phyloP scores from a whole-genome alignment of 2,888 invertebrate species.

The Charanyca ferruginea region DNA sequence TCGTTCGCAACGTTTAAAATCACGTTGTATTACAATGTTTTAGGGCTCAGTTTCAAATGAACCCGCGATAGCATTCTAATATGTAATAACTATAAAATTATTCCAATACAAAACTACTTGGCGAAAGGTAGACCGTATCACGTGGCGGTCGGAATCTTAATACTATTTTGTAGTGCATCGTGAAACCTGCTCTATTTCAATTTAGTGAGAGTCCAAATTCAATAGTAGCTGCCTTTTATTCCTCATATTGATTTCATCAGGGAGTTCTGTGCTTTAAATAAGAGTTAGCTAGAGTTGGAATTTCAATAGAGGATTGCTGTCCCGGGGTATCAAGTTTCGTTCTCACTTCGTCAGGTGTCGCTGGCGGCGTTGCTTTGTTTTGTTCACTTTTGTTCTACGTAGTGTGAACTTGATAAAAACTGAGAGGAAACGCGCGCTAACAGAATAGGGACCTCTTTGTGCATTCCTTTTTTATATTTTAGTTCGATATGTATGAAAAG shows the following conservation, averaged over 20 bases:
- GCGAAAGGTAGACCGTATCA: conserved; percentile 89
- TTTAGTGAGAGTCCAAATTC: conserved; percentile 65
- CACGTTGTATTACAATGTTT: conserved; percentile 23
- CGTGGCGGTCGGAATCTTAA: conserved; percentile 85
- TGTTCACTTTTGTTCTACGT: conserved; percentile 87
- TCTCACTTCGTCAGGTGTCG: conserved; percentile 90
- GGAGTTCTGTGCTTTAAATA: conserved; percentile 52
- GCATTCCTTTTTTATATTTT: conserved; percentile 66
- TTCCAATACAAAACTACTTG: conserved; percentile 89
- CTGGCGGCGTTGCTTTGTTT: conserved; percentile 87
- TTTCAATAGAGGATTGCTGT: conserved; percentile 60
- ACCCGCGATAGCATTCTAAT: conserved; percentile 81
- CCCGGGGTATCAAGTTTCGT: conserved; percentile 85
- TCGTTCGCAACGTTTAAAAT: conserved; percentile 23
- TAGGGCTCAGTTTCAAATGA: conserved; percentile 66
- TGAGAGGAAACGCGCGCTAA: conserved; percentile 82
- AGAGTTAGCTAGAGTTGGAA: conserved; percentile 43
- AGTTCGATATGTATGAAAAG: conserved; percentile 69
- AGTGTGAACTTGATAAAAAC: conserved; percentile 88
- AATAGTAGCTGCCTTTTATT: conserved; percentile 46
- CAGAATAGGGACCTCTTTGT: conserved; percentile 80
- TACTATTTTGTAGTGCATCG: conserved; percentile 67
- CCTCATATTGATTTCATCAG: conserved; percentile 18
- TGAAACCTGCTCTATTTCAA: conserved; percentile 69
- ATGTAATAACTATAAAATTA: conserved; percentile 90